Base-by-base conservation (phyloP, 2,113 vertebrate genomes). In the Pelmatolapia mariae region DNA sequence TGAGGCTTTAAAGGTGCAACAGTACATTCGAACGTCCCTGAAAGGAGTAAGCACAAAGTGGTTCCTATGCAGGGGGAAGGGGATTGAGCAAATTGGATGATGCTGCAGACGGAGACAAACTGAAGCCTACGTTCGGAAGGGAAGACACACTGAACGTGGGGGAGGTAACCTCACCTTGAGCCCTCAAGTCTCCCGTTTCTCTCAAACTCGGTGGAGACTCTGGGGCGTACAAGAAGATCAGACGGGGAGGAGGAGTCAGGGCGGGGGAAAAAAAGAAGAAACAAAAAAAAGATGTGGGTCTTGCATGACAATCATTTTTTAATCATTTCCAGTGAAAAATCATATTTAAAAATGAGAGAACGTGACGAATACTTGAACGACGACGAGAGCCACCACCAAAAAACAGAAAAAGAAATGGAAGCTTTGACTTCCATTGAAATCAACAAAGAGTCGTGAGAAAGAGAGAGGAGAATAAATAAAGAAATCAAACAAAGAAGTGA, bases 121-220 rank as follows among this genome's bases (percentile, higher is more conserved):
- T 40, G 68, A 82, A 84, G 80, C 73, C 66, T 81, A 36, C 24
- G 2, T 57, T 63, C 5, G 8, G 26, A 63, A 36, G 15, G 24
- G 9, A 24, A 31, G 15, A 45, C 18, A 19, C 15, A 52, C 9
- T 36, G 40, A 43, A 79, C 31, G 33, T 4, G 76, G 47, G 56
- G 8, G 8, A 79, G 57, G 93, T 80, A 95, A 76, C 97, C 98
- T 99, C 98, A 99, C 98, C 98, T 99, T 97, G 98, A 99, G 97
- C 98, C 98, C 98, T 99, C 98, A 98, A 97, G 98, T 98, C 98
- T 98, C 97, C 98, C 97, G 97, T 98, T 99, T 98, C 98, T 98
- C 96, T 99, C 98, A 98, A 98, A 97, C 96, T 99, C 98, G 96
- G 98, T 97, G 91, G 98, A 98, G 97, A 99, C 98, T 97, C 98